Evolutionary conservation across 30 jellyfish, hydroid and myxozoan species (phyloP), one percentile per base, ranked within the genome.

Genomic region (Chrysaora quinquecirrha): DNA sequence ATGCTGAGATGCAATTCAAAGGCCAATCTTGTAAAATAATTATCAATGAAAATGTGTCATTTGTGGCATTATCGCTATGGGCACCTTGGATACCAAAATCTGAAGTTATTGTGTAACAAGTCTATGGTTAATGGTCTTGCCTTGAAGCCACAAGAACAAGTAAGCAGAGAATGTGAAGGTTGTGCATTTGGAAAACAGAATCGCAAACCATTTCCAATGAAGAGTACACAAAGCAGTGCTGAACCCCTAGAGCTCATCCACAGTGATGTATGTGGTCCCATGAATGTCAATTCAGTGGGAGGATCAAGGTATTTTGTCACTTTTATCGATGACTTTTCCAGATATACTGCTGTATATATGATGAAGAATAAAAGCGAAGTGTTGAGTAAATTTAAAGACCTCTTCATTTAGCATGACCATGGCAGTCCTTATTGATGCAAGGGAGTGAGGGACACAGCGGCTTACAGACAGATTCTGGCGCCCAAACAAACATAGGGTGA

Each of bases 211-310:
- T 82, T 82, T 61, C 69, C 92, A 28, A 82, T 49, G 29, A 66
- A 25, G n/a, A 20, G 77, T 20, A 22, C 20, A 43, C 22, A 48
- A 18, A 68, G 33, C 3, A 48, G 47, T 27, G 11, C 61, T 31
- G 69, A 70, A 48, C 67, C 69, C 29, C 79, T 82, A 1, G 87
- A 70, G 23, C 69, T 67, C 3, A 28, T 82, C 1, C 86, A 66
- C 64, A 67, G 87, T 52, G 92, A 82, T 69, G 87, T 82, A 20
- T 82, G 92, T 82, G 92, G 92, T 1, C 87, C 87, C 2, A 66
- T 82, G 87, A 38, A 56, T 48, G 87, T 82, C 28, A 50, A 12
- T 14, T 82, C 92, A 49, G 86, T 3, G 87, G 92, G 92, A 82
- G 86, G 92, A 2, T 68, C 92, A 3, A 67, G 78, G 79, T 82